These are phyloP conservation scores for Lipotes vexillifer DNA, from an alignment of 2,113 vertebrate species.

Conservation along the genomic window DNA sequence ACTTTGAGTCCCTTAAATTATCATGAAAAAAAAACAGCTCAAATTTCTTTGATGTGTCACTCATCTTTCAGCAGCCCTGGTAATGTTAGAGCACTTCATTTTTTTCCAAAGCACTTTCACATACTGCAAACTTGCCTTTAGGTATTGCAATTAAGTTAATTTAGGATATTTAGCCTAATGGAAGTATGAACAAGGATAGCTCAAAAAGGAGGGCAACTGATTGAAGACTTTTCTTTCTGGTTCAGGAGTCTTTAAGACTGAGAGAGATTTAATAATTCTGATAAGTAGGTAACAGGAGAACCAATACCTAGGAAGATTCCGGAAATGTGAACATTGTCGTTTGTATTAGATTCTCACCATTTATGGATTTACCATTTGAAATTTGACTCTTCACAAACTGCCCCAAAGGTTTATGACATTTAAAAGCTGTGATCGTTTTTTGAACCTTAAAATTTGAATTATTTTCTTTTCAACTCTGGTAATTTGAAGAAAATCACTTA, in stretches of 20 bases:
- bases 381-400: not conserved
- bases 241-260: not conserved
- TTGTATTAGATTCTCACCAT: not conserved
- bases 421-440: not conserved
- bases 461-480: not conserved
- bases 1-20: not conserved
- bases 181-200: not conserved
- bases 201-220: not conserved
- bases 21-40: not conserved
- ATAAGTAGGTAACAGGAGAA: not conserved
- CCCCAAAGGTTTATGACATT: not conserved
- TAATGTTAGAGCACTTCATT: not conserved
- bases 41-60: constrained; percentile 24
- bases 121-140: not conserved
- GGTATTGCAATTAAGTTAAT: constrained; percentile 14
- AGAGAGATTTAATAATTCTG: not conserved
- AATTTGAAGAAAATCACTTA: not conserved
- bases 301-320: not conserved
- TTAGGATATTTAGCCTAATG: constrained; percentile 34
- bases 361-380: not conserved
- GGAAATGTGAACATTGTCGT: not conserved
- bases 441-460: not conserved
- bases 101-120: not conserved
- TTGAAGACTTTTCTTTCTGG: not conserved
- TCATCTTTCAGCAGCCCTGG: constrained; percentile 17